Conservation (phyloP, 92 coral and sea anemone genomes). For the Actinostola sp. region DNA sequence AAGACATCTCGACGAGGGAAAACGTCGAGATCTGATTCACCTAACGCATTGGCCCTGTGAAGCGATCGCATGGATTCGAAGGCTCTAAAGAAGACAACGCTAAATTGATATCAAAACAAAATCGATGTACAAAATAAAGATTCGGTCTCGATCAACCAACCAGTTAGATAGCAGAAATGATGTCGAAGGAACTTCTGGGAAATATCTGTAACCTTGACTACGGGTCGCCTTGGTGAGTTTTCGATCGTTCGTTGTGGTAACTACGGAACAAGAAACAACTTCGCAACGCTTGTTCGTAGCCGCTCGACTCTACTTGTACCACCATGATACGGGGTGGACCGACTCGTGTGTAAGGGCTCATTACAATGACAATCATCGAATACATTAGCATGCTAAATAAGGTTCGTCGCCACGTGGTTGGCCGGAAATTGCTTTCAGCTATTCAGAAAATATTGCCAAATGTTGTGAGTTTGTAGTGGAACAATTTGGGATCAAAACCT, state of each 20-base stretch:
- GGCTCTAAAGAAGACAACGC: background rate
- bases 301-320: slow-evolving; percentile 45
- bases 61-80: slow-evolving; percentile 18
- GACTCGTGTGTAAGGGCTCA: slow-evolving; percentile 23
- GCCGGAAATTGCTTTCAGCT: background rate
- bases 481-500: background rate
- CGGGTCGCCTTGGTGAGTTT: slow-evolving; percentile 99
- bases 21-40: slow-evolving; percentile 22
- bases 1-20: slow-evolving; percentile 10
- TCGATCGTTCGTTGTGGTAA: slow-evolving; percentile 94
- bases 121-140: slow-evolving; percentile 26
- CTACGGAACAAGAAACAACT: slow-evolving; percentile 91
- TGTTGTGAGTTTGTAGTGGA: background rate
- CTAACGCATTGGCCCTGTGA: slow-evolving; percentile 12
- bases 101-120: background rate
- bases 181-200: slow-evolving; percentile 94
- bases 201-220: slow-evolving; percentile 99
- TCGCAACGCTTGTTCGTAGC: slow-evolving; percentile 88
- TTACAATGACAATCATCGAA: slow-evolving; percentile 6
- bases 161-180: slow-evolving; percentile 77
- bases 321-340: slow-evolving; percentile 35
- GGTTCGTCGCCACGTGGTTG: slow-evolving; percentile 14
- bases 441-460: background rate
- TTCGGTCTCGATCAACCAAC: slow-evolving; percentile 57
- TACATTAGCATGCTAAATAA: background rate